A percentile compares a stretch with the other conserved stretches of the same genome.
Conservation (phyloP, 2,888 invertebrate species). For the Acanthosepion pharaonis region DNA sequence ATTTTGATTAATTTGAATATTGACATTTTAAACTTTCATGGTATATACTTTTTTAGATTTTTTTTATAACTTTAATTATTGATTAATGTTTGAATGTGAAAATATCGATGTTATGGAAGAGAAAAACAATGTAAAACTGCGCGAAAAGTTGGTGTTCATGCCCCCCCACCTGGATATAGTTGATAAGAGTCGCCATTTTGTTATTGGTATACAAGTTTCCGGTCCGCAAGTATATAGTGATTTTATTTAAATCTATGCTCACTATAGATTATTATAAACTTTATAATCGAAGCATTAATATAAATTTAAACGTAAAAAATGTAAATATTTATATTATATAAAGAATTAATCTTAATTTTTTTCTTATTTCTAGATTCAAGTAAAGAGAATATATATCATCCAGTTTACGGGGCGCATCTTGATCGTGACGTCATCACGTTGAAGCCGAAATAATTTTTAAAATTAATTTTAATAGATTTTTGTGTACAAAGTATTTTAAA, state of each 20-base stretch:
- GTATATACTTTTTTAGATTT: too few relatives aligned
- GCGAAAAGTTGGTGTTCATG: background rate
- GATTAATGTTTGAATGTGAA: background rate
- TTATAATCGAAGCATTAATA: background rate
- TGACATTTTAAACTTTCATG: too few relatives aligned
- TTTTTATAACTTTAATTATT: too few relatives aligned
- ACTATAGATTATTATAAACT: background rate
- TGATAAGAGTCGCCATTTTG: background rate
- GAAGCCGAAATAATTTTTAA: background rate
- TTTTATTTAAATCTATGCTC: background rate
- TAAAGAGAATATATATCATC: background rate
- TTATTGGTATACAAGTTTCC: background rate
- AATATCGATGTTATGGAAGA: background rate
- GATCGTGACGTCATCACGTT: conserved; percentile 36
- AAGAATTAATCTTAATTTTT: background rate
- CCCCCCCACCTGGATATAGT: too few relatives aligned
- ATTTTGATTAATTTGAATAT: too few relatives aligned
- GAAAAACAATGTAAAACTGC: background rate
- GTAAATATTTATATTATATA: background rate
- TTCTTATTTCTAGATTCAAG: background rate
- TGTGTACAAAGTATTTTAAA: background rate
- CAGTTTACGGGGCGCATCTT: conserved; percentile 39
- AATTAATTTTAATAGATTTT: background rate
- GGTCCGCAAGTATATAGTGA: background rate
- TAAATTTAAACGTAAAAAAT: background rate